Conservation (phyloP, 2,797 vertebrate species). For the Scarus forsteni region DNA sequence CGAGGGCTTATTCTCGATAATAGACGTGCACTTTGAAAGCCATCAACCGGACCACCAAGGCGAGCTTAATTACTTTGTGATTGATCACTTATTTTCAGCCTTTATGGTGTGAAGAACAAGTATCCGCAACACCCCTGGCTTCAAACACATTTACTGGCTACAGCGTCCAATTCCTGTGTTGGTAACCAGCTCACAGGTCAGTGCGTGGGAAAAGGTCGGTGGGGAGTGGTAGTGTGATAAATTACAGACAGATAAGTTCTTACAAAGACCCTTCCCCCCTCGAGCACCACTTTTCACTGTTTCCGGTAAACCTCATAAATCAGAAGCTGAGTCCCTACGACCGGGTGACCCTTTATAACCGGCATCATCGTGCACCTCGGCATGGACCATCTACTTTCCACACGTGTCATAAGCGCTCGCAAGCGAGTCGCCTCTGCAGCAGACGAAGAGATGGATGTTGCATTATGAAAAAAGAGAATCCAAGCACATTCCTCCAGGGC, state of each 20-base stretch:
- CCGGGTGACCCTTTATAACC: conserved; percentile 21
- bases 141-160: conserved; percentile 21
- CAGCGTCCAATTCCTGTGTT: conserved; percentile 60
- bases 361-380: conserved; percentile 30
- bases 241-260: conserved; percentile 80
- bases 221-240: conserved; percentile 75
- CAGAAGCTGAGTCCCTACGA: conserved; percentile 52
- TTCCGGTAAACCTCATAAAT: conserved; percentile 79
- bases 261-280: conserved; percentile 69
- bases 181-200: conserved; percentile 63
- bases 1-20: conserved; percentile 49
- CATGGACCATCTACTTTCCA: conserved; percentile 35
- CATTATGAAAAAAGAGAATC: conserved; percentile 42
- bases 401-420: conserved; percentile 37
- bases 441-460: conserved; percentile 54
- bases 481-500: neutral
- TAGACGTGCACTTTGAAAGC: conserved; percentile 51
- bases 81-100: conserved; percentile 54
- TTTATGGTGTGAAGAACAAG: conserved; percentile 38
- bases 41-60: conserved; percentile 45
- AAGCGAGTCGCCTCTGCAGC: conserved; percentile 11
- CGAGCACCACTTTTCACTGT: conserved; percentile 58
- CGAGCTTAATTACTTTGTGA: conserved; percentile 66
- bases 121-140: conserved; percentile 22
- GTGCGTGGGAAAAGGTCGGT: conserved; percentile 34